Base-by-base conservation (phyloP, 2,888 invertebrate genomes). In the Caenorhabditis panamensis region DNA sequence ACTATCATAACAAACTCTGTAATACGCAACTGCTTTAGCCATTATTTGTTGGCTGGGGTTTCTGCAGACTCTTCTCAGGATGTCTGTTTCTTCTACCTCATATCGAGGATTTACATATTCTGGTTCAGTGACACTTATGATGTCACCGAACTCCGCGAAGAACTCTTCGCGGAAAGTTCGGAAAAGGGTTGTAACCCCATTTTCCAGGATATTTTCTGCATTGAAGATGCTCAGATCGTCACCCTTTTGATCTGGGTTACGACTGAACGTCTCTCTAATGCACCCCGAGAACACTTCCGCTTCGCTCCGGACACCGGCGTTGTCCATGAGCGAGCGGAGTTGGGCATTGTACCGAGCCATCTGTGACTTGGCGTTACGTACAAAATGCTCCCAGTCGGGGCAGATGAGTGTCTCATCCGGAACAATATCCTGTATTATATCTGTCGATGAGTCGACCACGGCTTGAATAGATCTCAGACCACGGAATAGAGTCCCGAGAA, bases 151-250 rank as follows among this genome's bases (percentile, higher is more conserved):
- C 24, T 72, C 77, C n/a, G 62, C 81, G 44, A 84, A 84, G 51
- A 84, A 84, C 2, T 80, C 54, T 26, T 62, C 63, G 20, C 84
- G 37, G 28, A 63, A 78, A 2, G 31, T 36, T 16, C 37, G 41
- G 54, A 63, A 84, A 0, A 80, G n/a, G 2, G 36, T 37, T 1
- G 78, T 78, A 36, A 88, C 63, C 16, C 83, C 83, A n/a, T 83
- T 73, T 54, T 89, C 89, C 26, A 90, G 88, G 3, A 89, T 79
- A 47, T 83, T 73, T 41, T 87, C 86, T 4, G 87, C 87, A 61
- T 83, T 87, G 82, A 80, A 89, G 66, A 84, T 77, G 36, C 82
- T 82, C 88, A 90, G 87, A 53, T 89, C 86, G 67, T 90, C 90
- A 13, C 80, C 68, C 53, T 89, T 89, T 63, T 63, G 79, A 44